Base-by-base conservation (phyloP, 1,140 invertebrate species). In the Argopecten irradians region DNA sequence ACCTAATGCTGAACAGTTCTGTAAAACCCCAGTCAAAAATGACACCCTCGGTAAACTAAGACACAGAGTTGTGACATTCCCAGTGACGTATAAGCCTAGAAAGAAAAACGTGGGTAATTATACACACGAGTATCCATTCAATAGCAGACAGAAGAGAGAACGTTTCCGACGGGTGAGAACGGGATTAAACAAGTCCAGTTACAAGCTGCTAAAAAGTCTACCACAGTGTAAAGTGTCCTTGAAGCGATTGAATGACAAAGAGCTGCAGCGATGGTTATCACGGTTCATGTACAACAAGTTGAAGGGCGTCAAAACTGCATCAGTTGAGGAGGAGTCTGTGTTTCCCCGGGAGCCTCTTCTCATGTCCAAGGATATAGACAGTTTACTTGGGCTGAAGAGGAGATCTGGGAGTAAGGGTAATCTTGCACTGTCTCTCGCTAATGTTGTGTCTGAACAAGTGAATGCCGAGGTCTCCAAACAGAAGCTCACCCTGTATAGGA, bases 81-180 rank as follows among this genome's bases (percentile, higher is more conserved):
- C 92, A 22, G 83, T 93, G 14, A 90, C 90, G 3, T 95, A 92
- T 87, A 92, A 91, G 82, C 92, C 90, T 34, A 89, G 92, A 71
- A 91, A 90, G 85, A 87, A 87, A 55, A 84, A 86, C 86, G 82
- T 90, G 46, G 71, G 85, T 39, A 90, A 90, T 13, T 89, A 93
- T 89, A 89, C 84, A 85, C 93, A 94, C 88, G 82, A 86, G 71
- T 94, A 94, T 88, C 91, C 91, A 34, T 94, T 95, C 82, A 93
- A 85, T 5, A 92, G 87, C 22, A 83, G 34, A n/a, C 92, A 95
- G 86, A 92, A 88, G 71, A 88, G 86, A 36, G 92, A 93, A 32
- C 92, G 91, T 82, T 88, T 91, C 46, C 84, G 89, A 41, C 88
- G 85, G 22, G 82, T 93, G 35, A 89, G 91, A 28, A 91, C 92